A percentile compares a stretch with the other conserved stretches of the same genome.
phyloP scores from a whole-genome alignment of 2,113 vertebrate genomes.

The Condylura cristata region DNA sequence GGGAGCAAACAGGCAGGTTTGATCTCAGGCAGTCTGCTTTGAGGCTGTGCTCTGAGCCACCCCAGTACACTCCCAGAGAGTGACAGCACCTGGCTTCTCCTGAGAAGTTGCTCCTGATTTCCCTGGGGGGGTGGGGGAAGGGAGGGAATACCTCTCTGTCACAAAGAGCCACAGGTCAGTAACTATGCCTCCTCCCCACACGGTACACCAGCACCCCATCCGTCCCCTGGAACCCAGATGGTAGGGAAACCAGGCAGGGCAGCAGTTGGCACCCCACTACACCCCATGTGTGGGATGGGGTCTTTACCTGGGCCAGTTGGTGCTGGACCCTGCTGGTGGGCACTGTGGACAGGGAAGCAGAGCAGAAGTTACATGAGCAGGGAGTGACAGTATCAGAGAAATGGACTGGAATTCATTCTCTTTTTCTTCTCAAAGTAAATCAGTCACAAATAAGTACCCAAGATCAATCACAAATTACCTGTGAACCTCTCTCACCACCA shows the following conservation, averaged over 20 bases:
- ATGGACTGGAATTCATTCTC: not conserved
- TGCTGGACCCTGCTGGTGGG: no score
- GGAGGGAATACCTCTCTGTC: not conserved
- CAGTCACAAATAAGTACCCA: not conserved
- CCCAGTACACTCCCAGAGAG: not conserved
- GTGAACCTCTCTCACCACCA: not conserved
- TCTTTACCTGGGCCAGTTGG: not conserved
- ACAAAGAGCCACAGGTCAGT: not conserved
- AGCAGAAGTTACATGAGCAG: not conserved
- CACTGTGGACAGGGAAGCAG: not conserved
- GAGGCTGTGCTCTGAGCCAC: not conserved
- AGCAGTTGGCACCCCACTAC: not conserved
- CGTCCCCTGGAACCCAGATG: not conserved
- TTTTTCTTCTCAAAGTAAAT: not conserved
- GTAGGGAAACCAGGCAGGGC: not conserved
- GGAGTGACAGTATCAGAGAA: not conserved
- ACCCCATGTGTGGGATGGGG: not conserved
- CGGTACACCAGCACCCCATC: not conserved
- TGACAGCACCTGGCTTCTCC: not conserved
- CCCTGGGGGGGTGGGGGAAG: no score
- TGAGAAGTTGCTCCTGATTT: not conserved
- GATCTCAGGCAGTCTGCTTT: not conserved
- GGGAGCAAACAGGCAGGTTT: not conserved
- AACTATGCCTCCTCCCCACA: not conserved
- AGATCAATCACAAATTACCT: not conserved